Evolutionary conservation across 2,888 invertebrate genomes (phyloP).

Genomic region (Cheilosia impressa): DNA sequence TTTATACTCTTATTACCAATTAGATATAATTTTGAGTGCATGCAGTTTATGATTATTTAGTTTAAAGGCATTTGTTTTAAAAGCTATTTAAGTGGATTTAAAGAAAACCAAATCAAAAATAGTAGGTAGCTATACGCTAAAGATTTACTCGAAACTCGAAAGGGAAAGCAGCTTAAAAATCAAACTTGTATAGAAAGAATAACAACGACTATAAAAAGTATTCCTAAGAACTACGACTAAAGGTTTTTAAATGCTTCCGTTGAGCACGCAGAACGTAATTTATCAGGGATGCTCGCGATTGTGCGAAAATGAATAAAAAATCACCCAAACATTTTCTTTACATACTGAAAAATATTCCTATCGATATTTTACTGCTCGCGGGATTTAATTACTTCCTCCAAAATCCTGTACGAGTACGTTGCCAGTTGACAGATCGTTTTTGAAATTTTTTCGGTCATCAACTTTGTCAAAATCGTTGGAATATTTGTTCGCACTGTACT

Average conservation of each 20-base stretch:
- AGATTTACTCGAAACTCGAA: slow-evolving; percentile 37
- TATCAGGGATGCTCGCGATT: too few relatives aligned
- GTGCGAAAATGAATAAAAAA: too few relatives aligned
- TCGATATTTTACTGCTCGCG: too few relatives aligned
- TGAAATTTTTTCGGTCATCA: too few relatives aligned
- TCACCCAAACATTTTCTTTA: too few relatives aligned
- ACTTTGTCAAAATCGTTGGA: too few relatives aligned
- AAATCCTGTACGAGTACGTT: too few relatives aligned
- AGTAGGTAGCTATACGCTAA: slow-evolving; percentile 9
- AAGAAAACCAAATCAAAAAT: slow-evolving; percentile 36
- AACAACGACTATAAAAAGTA: slow-evolving; percentile 10
- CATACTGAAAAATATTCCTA: too few relatives aligned
- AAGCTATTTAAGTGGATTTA: slow-evolving; percentile 53
- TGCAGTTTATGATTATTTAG: slow-evolving; percentile 59
- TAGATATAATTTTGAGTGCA: slow-evolving; percentile 30
- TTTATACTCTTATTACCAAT: slow-evolving; percentile 13
- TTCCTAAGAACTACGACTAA: slow-evolving; percentile 1
- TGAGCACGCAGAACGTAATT: too few relatives aligned
- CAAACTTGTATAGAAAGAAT: background rate
- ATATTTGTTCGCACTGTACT: too few relatives aligned
- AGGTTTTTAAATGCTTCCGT: background rate
- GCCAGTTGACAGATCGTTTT: too few relatives aligned
- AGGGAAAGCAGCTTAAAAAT: slow-evolving; percentile 40
- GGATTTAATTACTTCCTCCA: too few relatives aligned
- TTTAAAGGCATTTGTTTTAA: slow-evolving; percentile 38